phyloP scores from a whole-genome alignment of 2,113 vertebrate species.

The Kryptolebias marmoratus region DNA sequence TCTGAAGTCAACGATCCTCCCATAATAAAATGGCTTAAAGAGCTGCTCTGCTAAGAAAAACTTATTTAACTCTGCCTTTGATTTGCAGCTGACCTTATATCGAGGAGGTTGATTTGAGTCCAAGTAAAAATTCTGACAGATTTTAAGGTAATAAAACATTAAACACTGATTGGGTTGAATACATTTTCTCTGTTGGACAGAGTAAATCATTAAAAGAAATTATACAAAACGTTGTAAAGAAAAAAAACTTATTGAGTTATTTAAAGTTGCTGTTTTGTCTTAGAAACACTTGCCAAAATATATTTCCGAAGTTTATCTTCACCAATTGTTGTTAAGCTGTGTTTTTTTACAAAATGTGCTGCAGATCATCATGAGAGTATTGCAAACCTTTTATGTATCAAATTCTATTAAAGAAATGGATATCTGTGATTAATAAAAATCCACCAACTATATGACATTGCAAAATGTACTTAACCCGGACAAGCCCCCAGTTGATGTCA shows the following conservation, averaged over 20 bases:
- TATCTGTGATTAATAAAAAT: neutral
- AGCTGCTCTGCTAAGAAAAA: slow-evolving; percentile 7
- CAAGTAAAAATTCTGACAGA: slow-evolving; percentile 8
- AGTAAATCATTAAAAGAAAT: slow-evolving; percentile 14
- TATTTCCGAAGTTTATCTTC: neutral
- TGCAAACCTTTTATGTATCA: neutral
- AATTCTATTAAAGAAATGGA: neutral
- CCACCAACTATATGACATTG: too few species aligned
- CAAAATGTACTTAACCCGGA: too few species aligned
- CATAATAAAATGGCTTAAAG: slow-evolving; percentile 13
- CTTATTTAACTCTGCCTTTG: neutral
- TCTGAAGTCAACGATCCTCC: slow-evolving; percentile 28
- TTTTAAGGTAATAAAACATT: neutral
- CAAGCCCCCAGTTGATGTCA: too few species aligned
- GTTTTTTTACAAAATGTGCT: neutral
- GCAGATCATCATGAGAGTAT: neutral
- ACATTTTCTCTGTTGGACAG: slow-evolving; percentile 28
- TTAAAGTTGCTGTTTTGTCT: slow-evolving; percentile 16
- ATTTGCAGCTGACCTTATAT: neutral
- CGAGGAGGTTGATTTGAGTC: neutral
- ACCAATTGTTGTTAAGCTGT: neutral
- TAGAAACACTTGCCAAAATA: slow-evolving; percentile 22
- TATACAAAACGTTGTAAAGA: slow-evolving; percentile 26
- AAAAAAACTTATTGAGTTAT: neutral
- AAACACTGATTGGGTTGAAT: neutral